These are phyloP conservation scores for Lasioglossum leucozonium DNA, from an alignment of 2,888 invertebrate genomes.

Conservation along the genomic window DNA sequence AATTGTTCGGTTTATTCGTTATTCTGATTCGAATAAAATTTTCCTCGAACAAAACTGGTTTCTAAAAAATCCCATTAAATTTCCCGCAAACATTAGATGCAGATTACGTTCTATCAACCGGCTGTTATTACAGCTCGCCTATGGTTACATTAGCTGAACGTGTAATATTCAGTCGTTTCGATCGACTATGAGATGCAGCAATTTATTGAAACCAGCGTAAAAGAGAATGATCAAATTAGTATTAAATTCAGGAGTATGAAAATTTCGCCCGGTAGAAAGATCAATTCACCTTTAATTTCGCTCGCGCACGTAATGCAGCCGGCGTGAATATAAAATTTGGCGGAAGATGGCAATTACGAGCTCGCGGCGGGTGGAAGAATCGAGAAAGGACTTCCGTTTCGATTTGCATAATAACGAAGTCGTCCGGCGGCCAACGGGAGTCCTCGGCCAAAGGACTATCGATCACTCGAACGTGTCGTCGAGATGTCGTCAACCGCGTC, in stretches of 20 bases:
- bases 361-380: constrained; percentile 44
- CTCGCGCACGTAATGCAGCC: constrained; percentile 35
- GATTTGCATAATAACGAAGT: constrained; percentile 75
- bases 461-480: constrained; percentile 72
- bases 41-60: too few relatives aligned
- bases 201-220: not conserved
- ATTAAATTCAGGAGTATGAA: not conserved
- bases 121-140: not conserved
- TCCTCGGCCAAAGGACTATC: constrained; percentile 63
- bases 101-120: not conserved
- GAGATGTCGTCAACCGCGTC: constrained; percentile 64
- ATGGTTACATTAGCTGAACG: not conserved
- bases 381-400: constrained; percentile 72
- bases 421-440: constrained; percentile 3
- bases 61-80: too few relatives aligned
- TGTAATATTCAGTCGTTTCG: not conserved
- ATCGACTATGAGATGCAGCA: not conserved
- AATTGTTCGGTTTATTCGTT: too few relatives aligned
- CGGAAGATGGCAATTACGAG: constrained; percentile 58
- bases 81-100: not conserved
- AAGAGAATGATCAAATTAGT: not conserved
- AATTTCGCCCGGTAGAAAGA: not conserved
- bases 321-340: constrained; percentile 38
- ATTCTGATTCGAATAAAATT: too few relatives aligned
- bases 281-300: not conserved